Percentiles rank a stretch among this genome's conserved stretches.
Conservation (phyloP, 35 echinoderm and acorn worm genomes). For the Ptychodera flava region DNA sequence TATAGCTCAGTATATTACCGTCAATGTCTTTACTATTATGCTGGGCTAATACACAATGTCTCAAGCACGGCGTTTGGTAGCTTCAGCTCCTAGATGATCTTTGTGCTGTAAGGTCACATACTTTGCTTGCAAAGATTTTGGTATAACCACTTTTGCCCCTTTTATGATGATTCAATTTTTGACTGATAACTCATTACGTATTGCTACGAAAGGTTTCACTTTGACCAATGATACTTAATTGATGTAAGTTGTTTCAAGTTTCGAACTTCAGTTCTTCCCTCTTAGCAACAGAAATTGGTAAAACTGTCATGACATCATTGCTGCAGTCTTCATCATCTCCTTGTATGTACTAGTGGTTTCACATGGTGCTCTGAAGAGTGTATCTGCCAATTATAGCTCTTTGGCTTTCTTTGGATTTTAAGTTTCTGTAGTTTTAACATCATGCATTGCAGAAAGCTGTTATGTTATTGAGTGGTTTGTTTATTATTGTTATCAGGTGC, state of each 20-base stretch:
- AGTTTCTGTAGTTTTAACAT: constrained; percentile 29
- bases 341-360: background rate
- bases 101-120: constrained; percentile 9
- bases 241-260: background rate
- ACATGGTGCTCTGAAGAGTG: too few relatives aligned
- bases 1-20: background rate
- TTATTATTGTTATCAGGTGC: constrained; percentile 23
- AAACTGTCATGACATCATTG: background rate
- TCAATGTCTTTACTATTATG: too few relatives aligned
- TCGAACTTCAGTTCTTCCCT: background rate
- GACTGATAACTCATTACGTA: background rate
- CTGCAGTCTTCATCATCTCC: background rate
- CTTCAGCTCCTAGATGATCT: constrained; percentile 19
- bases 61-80: constrained; percentile 16
- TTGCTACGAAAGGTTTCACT: background rate
- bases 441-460: constrained; percentile 26
- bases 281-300: background rate
- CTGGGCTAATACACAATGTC: constrained; percentile 39
- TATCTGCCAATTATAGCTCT: background rate
- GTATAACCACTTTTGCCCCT: background rate
- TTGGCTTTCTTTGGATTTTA: constrained; percentile 7
- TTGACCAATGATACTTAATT: background rate
- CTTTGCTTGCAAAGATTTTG: background rate
- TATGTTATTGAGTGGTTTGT: constrained; percentile 11
- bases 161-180: background rate